These are phyloP conservation scores for Furnarius figulus DNA, from an alignment of 2,113 vertebrate genomes.

Conservation along the genomic window DNA sequence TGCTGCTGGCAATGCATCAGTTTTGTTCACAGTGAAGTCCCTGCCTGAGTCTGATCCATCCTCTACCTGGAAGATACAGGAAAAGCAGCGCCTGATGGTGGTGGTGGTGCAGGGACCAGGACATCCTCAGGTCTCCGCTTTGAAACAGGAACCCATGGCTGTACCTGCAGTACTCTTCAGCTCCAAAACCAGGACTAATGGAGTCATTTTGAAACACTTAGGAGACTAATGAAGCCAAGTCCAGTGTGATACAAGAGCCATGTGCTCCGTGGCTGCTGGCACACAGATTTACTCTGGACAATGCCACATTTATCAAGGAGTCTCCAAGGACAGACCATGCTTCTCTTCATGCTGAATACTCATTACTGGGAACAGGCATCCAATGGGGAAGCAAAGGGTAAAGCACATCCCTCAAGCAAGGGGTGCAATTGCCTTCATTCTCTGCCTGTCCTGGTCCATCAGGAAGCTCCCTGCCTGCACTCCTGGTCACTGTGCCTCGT, in stretches of 20 bases:
- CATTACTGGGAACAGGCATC: background rate
- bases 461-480: background rate
- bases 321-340: rapidly evolving
- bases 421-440: background rate
- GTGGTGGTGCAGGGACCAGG: background rate
- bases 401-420: background rate
- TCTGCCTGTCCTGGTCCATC: rapidly evolving
- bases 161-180: background rate
- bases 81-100: rapidly evolving
- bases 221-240: background rate
- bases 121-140: rapidly evolving
- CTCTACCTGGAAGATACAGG: rapidly evolving
- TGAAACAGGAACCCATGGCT: background rate
- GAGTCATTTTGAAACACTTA: background rate
- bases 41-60: background rate
- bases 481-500: rapidly evolving
- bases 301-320: background rate
- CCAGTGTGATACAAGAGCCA: background rate
- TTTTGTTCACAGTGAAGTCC: background rate
- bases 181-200: background rate
- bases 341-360: background rate
- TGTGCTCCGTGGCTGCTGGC: rapidly evolving
- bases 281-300: no score
- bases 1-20: background rate
- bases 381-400: background rate